Conservation (phyloP, 2,797 vertebrate species). For the Phoebastria nigripes region DNA sequence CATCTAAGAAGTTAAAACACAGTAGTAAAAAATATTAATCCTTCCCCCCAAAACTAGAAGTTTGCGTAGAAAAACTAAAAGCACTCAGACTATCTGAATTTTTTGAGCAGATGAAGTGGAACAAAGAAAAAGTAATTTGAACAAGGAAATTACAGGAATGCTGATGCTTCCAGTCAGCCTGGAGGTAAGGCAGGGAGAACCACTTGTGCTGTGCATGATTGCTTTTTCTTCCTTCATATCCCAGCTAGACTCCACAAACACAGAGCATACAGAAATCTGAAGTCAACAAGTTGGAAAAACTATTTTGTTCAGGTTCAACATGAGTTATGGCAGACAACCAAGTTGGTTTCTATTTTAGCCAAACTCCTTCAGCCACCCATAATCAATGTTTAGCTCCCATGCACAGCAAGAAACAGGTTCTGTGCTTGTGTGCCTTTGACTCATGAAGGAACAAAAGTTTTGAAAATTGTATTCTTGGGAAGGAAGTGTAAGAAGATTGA, state of each 20-base stretch:
- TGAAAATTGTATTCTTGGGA: neutral
- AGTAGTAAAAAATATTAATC: neutral
- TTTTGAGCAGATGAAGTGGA: neutral
- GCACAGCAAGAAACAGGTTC: neutral
- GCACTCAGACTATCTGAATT: neutral
- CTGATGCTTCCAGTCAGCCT: conserved; percentile 10
- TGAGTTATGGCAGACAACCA: neutral
- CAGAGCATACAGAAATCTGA: neutral
- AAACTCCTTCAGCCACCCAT: neutral
- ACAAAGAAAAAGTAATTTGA: neutral
- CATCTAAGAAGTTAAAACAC: neutral
- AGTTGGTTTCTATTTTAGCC: neutral
- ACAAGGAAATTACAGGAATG: conserved; percentile 23
- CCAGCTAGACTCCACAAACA: conserved; percentile 7
- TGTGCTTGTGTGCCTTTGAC: neutral
- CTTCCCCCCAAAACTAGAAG: neutral
- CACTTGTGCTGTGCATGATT: neutral
- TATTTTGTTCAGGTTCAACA: neutral
- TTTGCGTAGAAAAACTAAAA: neutral
- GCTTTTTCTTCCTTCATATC: neutral
- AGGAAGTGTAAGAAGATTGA: neutral
- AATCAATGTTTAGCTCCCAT: neutral
- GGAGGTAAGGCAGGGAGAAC: neutral
- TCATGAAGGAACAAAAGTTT: neutral
- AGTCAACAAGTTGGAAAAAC: neutral